These are phyloP conservation scores for Oreochromis mossambicus DNA, from an alignment of 2,797 vertebrate species.

Conservation along the genomic window DNA sequence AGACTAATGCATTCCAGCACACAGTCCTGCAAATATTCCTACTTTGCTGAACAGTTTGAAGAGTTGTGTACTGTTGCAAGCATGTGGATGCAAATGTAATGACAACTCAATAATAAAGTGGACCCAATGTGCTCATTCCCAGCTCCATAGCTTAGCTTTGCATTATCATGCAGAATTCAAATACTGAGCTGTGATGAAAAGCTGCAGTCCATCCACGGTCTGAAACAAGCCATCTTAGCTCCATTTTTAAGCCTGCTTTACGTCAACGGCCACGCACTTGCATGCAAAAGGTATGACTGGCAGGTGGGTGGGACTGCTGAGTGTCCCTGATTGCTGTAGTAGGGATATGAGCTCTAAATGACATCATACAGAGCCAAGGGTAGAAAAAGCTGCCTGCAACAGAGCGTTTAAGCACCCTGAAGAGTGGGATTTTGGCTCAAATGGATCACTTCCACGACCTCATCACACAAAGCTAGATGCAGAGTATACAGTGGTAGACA, in stretches of 20 bases:
- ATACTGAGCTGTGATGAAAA: background rate
- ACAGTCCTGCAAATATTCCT: background rate
- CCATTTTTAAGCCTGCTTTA: background rate
- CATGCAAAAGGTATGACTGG: background rate
- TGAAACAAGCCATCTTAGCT: background rate
- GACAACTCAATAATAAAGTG: background rate
- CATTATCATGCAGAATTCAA: background rate
- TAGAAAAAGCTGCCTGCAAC: background rate
- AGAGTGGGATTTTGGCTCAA: background rate
- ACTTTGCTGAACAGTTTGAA: background rate
- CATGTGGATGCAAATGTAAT: background rate
- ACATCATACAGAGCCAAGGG: background rate
- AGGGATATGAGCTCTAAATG: background rate
- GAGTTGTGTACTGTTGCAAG: background rate
- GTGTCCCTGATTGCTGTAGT: background rate
- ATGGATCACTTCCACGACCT: background rate
- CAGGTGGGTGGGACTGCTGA: background rate
- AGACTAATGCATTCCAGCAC: background rate
- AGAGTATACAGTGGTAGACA: background rate
- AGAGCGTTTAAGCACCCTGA: background rate
- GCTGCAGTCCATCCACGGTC: background rate
- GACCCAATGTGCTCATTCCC: background rate
- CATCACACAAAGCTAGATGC: background rate
- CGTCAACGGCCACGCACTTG: accelerated
- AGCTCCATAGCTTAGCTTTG: background rate